phyloP scores from a whole-genome alignment of 2,113 vertebrate species.

The Trinectes maculatus region DNA sequence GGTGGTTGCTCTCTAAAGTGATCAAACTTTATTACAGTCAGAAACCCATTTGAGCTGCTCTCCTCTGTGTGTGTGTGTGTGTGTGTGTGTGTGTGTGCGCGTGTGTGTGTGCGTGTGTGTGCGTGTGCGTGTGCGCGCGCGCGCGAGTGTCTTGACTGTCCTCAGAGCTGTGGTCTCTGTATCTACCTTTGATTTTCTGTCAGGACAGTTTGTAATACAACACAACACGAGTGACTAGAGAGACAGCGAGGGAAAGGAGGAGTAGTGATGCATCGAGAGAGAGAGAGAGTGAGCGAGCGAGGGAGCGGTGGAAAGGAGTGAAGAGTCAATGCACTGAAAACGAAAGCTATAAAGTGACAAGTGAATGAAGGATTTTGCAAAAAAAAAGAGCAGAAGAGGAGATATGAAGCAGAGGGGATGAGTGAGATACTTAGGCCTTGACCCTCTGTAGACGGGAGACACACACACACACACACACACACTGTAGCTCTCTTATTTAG shows the following conservation, averaged over 20 bases:
- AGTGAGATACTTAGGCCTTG: not conserved
- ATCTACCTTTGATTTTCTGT: conserved; percentile 64
- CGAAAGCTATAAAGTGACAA: not conserved
- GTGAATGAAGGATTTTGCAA: not conserved
- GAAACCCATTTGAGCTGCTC: conserved; percentile 10
- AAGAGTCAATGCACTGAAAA: too few relatives aligned
- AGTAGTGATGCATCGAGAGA: conserved; percentile 4
- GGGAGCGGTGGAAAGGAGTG: not conserved
- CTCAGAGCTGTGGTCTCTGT: conserved; percentile 35
- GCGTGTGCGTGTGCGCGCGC: not conserved
- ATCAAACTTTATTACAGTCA: conserved; percentile 17
- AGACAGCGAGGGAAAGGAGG: not conserved
- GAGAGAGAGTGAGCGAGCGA: conserved; percentile 6
- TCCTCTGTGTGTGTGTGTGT: conserved; percentile 19
- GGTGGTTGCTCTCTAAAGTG: not conserved
- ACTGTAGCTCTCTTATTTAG: too few relatives aligned
- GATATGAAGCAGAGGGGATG: not conserved
- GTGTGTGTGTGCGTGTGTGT: not conserved
- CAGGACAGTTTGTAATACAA: conserved; percentile 55
- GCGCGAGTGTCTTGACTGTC: conserved; percentile 11
- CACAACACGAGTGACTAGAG: conserved; percentile 19
- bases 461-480: too few relatives aligned
- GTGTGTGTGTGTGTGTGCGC: not conserved
- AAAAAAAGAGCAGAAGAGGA: not conserved
- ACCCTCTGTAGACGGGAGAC: too few relatives aligned